Percentiles rank a stretch among this genome's conserved stretches.
phyloP scores from a whole-genome alignment of 1,140 invertebrate genomes.

The Diabrotica virgifera region DNA sequence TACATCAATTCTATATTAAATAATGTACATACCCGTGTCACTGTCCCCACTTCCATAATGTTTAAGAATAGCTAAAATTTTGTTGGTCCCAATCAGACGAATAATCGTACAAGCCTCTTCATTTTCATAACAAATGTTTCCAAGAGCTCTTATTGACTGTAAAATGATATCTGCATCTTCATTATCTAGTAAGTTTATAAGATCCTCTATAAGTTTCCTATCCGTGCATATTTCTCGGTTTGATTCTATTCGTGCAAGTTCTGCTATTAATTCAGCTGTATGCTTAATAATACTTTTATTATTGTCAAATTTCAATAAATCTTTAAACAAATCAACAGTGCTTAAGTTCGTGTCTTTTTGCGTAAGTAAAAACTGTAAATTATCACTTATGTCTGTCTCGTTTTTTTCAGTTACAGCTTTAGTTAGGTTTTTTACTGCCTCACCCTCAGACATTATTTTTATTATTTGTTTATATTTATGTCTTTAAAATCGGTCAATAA shows the following conservation, averaged over 20 bases:
- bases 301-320: slow-evolving; percentile 29
- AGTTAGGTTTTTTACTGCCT: slow-evolving; percentile 11
- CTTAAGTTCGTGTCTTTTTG: slow-evolving; percentile 26
- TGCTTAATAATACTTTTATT: slow-evolving; percentile 28
- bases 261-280: slow-evolving; percentile 64
- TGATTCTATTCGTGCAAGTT: slow-evolving; percentile 66
- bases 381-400: slow-evolving; percentile 26
- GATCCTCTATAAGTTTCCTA: slow-evolving; percentile 55
- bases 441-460: slow-evolving; percentile 12
- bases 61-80: slow-evolving; percentile 52
- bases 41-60: slow-evolving; percentile 28
- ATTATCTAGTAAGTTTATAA: slow-evolving; percentile 55
- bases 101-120: slow-evolving; percentile 64
- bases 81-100: slow-evolving; percentile 57
- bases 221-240: slow-evolving; percentile 65
- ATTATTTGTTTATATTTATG: background rate
- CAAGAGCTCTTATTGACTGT: slow-evolving; percentile 76
- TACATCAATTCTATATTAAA: too few species aligned
- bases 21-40: slow-evolving; percentile 9
- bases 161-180: slow-evolving; percentile 55
- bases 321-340: slow-evolving; percentile 24
- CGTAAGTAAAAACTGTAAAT: slow-evolving; percentile 25
- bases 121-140: slow-evolving; percentile 87
- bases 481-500: background rate
- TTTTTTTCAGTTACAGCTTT: slow-evolving; percentile 16